Evolutionary conservation across 1,140 invertebrate genomes (phyloP), one percentile per base, ranked within the genome.

Genomic region (Drosophila rhopaloa): DNA sequence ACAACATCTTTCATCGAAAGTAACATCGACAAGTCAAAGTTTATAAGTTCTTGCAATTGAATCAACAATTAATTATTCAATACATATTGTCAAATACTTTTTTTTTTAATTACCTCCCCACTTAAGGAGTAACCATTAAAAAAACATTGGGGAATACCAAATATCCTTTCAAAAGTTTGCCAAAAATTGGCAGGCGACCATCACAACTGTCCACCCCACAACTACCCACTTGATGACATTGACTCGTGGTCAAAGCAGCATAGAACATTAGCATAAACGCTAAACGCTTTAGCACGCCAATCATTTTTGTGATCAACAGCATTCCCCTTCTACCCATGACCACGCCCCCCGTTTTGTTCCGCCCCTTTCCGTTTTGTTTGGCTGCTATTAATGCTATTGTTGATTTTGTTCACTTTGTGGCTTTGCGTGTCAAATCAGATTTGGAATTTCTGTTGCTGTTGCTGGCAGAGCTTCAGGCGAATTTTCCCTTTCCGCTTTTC

Each of bases 361-460:
- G 60, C 13, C 13, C 11, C 43, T 37, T 16, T 46, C 37, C 48
- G 48, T 71, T 56, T 44, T 60, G 38, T 27, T 71, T 47, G 32
- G 24, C 32, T 41, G 32, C 27, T 44, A 35, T 74, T 68, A 32
- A 32, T 73, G 46, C 47, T 16, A 54, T 63, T 76, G 51, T 70
- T 55, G 67, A 48, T 71, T 56, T 48, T 71, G 50, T 37, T 35
- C 44, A 57, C 67, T 70, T 70, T 71, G 62, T 63, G 54, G 79
- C 79, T 72, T 79, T 86, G 82, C 82, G 82, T 86, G 82, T 88
- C 83, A 82, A 82, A 88, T 82, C 79, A 68, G 79, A 88, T 88
- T 82, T 81, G 70, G 75, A 63, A 81, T 76, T 79, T 75, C 43
- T 74, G 57, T 47, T 61, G 62, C 63, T 43, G 32, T 19, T 41